Conservation (phyloP, 37 sponge, comb jelly and placozoan genomes). For the Diacarnus erythraeanus region DNA sequence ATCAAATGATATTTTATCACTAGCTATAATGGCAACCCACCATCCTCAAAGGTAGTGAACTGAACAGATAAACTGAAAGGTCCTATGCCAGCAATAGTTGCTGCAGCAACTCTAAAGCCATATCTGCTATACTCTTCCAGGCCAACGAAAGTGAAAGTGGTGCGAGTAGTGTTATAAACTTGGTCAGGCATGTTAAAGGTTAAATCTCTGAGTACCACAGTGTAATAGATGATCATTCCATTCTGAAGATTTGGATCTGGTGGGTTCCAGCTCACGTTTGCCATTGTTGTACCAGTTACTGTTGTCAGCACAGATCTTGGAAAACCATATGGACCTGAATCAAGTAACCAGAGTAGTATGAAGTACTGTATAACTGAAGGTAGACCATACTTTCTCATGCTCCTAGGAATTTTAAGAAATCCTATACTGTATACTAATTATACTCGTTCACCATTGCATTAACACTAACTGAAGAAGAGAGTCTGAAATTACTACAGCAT, state of each 20-base stretch:
- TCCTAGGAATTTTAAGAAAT: no score
- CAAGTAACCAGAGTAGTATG: no score
- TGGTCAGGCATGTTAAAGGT: neutral
- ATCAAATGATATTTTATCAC: neutral
- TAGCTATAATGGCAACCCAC: no score
- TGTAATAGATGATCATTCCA: constrained; percentile 28
- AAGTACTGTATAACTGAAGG: no score
- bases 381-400: no score
- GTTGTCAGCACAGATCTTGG: neutral
- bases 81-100: constrained; percentile 25
- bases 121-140: constrained; percentile 42
- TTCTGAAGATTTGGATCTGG: constrained; percentile 23
- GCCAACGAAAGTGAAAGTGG: neutral
- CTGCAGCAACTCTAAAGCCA: constrained; percentile 24
- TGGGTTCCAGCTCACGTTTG: constrained; percentile 16
- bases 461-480: no score
- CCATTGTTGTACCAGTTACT: neutral
- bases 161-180: neutral
- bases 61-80: neutral
- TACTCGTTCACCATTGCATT: no score
- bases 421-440: no score
- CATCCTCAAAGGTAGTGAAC: constrained; percentile 12
- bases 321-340: neutral
- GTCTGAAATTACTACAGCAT: no score
- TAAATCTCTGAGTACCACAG: constrained; percentile 1